phyloP scores from a whole-genome alignment of 1,140 invertebrate species.

The Sycophaga agraensis region DNA sequence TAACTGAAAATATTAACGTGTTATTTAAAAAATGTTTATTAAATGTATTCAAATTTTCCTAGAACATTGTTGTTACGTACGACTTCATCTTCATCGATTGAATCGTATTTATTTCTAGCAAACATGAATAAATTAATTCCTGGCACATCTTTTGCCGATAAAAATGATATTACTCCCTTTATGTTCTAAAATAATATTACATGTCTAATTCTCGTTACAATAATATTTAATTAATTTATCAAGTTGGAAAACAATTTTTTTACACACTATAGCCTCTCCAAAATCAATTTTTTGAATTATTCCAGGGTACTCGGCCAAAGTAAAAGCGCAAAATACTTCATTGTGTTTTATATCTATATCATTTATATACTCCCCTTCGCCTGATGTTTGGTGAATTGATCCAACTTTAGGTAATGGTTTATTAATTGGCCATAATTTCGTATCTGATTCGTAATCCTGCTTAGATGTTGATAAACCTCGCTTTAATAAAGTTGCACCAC shows the following conservation, averaged over 20 bases:
- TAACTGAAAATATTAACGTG: constrained; percentile 52
- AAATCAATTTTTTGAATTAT: constrained; percentile 62
- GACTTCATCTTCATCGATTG: constrained; percentile 42
- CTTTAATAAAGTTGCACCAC: constrained; percentile 44
- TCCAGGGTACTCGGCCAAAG: constrained; percentile 61
- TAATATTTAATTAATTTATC: no score
- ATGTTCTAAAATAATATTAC: constrained; percentile 54
- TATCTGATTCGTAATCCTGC: constrained; percentile 69
- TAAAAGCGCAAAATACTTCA: constrained; percentile 67
- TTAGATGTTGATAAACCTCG: constrained; percentile 68
- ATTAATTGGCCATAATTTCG: constrained; percentile 71
- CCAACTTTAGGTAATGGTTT: constrained; percentile 75
- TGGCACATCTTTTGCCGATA: constrained; percentile 73
- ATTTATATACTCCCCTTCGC: constrained; percentile 67
- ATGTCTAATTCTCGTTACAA: background rate
- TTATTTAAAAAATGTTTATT: no score
- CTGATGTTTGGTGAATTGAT: constrained; percentile 68
- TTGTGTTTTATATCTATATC: constrained; percentile 59
- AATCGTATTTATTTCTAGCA: constrained; percentile 19
- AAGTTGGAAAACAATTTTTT: no score
- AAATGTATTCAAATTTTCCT: background rate
- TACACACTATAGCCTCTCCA: constrained; percentile 61
- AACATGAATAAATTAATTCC: constrained; percentile 65
- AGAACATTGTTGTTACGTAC: constrained; percentile 41
- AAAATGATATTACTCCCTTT: constrained; percentile 71